These are phyloP conservation scores for Onychomys torridus DNA, from an alignment of 2,797 vertebrate genomes.

Conservation along the genomic window DNA sequence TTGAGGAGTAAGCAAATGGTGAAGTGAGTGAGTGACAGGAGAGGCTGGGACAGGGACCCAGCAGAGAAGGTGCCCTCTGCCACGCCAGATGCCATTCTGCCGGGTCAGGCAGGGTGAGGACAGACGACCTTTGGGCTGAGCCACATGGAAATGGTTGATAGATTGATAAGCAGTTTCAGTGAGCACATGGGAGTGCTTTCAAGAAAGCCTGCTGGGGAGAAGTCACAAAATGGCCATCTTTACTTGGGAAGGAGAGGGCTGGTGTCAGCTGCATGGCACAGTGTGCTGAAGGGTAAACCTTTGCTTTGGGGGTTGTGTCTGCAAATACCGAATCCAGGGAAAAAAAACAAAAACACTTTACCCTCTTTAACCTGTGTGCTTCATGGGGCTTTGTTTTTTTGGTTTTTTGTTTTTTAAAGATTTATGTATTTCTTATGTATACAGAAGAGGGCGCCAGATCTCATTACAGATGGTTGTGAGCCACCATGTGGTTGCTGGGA, in stretches of 20 bases:
- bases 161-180: neutral
- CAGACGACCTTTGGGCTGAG: conserved; percentile 16
- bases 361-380: neutral
- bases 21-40: neutral
- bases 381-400: neutral
- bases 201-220: conserved; percentile 8
- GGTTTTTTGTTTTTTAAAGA: no score
- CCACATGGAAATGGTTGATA: neutral
- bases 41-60: neutral
- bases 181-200: neutral
- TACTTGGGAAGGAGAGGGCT: neutral
- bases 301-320: neutral
- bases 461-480: no score
- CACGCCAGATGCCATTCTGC: neutral
- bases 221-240: neutral
- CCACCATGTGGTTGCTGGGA: no score
- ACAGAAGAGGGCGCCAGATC: no score
- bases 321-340: neutral
- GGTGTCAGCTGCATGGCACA: neutral
- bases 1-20: neutral
- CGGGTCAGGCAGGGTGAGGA: neutral
- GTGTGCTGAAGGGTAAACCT: neutral
- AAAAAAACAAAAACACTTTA: conserved; percentile 2
- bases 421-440: no score
- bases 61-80: neutral